Base-by-base conservation (phyloP, 1,140 invertebrate species). In the Drosophila neocordata region DNA sequence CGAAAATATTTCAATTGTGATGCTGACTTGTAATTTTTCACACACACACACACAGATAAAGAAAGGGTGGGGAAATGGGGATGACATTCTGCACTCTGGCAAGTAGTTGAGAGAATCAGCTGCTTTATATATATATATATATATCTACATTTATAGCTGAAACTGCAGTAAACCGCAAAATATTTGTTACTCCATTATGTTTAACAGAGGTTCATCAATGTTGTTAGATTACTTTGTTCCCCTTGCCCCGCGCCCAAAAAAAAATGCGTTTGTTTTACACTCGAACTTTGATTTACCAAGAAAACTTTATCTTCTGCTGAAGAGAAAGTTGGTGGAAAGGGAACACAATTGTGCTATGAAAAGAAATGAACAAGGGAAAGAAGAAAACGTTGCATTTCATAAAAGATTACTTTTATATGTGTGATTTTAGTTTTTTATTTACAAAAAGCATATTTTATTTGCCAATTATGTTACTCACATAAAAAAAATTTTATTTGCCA, bases 21-120 rank as follows among this genome's bases (percentile, higher is more conserved):
- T 68, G 83, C 83, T 88, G 83, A 88, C 83, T 88, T 88, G 83
- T 88, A 89, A 88, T 88, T 88, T 88, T 89, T 88, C 84, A 88
- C 83, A 73, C 77, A 88, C 79, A 75, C 79, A 67, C 27, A 31
- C 3, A 31, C 6, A 31, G 1, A 31, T 6, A 31, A 6, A 44
- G 35, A 11, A 15, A 27, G 11, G 7, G 52, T 13, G 11, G 7
- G 52, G 15, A 44, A 44, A 15, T 15, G 13, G 18, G 41, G 6
- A 48, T 48, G 41, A 48, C 41, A 48, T 2, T 48, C 41, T 48
- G 41, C 15, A 48, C 9, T 48, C 9, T 48, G 9, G 9, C 41
- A 48, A 48, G 41, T 20, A 48, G 41, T 18, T 48, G 18, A 48
- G 9, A 20, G 41, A 20, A 20, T 48, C 15, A 48, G 15, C 41